These are phyloP conservation scores for Polypedilum vanderplanki DNA, from an alignment of 1,140 invertebrate genomes.

Conservation along the genomic window DNA sequence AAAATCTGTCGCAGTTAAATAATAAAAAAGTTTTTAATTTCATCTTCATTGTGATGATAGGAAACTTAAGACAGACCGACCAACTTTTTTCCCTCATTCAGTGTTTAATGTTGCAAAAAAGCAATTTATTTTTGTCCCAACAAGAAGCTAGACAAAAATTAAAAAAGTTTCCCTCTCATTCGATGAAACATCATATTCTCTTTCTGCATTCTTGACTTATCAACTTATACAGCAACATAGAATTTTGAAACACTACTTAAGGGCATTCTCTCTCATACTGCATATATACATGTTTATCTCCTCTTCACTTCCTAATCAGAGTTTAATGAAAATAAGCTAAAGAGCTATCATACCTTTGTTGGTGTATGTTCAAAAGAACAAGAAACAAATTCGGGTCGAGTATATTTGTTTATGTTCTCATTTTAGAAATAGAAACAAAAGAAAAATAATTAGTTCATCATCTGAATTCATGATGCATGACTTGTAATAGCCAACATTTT, in stretches of 20 bases:
- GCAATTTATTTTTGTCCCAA: not conserved
- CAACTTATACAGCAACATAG: too few relatives aligned
- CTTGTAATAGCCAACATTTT: not conserved
- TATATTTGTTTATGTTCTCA: too few relatives aligned
- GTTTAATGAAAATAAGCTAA: too few relatives aligned
- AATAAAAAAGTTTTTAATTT: not conserved
- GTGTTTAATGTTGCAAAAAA: conserved; percentile 12
- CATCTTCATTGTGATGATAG: not conserved
- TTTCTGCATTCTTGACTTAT: not conserved
- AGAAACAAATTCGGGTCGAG: too few relatives aligned
- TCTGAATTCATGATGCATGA: not conserved
- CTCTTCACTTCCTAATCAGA: too few relatives aligned
- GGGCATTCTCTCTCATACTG: too few relatives aligned
- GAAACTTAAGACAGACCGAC: not conserved
- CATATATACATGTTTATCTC: too few relatives aligned
- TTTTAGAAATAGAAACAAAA: too few relatives aligned
- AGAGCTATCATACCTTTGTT: too few relatives aligned
- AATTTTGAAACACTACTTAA: too few relatives aligned
- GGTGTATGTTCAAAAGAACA: too few relatives aligned
- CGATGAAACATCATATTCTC: not conserved
- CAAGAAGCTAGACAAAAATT: not conserved
- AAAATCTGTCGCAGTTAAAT: conserved; percentile 1
- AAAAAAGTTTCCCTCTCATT: not conserved
- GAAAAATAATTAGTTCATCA: not conserved
- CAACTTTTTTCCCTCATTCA: not conserved